Evolutionary conservation across 2,113 vertebrate species (phyloP).

Genomic region (Elachura formosa): DNA sequence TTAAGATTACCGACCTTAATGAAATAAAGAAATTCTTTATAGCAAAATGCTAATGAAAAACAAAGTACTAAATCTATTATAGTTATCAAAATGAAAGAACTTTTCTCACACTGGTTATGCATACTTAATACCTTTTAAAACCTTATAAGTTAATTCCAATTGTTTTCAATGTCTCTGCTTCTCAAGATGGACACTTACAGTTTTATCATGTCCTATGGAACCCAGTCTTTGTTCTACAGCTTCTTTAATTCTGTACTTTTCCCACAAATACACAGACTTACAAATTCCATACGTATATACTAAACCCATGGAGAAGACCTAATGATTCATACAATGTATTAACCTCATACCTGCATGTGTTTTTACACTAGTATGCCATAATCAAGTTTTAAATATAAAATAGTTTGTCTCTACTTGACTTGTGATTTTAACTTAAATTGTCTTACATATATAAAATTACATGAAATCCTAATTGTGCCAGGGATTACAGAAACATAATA

Average conservation of each 20-base stretch:
- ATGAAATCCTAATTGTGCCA: neutral
- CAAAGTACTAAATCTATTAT: neutral
- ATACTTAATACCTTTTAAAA: neutral
- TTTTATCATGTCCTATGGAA: neutral
- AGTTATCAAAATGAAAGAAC: neutral
- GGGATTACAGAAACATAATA: neutral
- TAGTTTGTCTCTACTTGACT: neutral
- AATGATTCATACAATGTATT: neutral
- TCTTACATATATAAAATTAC: neutral
- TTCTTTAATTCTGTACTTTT: neutral
- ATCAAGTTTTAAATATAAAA: neutral
- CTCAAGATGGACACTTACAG: neutral
- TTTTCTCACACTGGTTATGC: neutral
- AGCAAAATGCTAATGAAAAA: neutral
- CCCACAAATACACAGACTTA: neutral
- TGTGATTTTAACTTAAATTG: neutral
- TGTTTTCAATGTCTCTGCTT: neutral
- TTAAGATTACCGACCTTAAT: neutral
- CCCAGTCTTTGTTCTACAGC: neutral
- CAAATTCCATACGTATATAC: neutral
- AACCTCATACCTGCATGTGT: neutral
- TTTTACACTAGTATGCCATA: neutral
- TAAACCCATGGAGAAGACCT: neutral
- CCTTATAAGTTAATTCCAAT: neutral
- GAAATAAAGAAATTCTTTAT: neutral